Base-by-base conservation (phyloP, 2,888 invertebrate genomes). In the Allophyes oxyacanthae region DNA sequence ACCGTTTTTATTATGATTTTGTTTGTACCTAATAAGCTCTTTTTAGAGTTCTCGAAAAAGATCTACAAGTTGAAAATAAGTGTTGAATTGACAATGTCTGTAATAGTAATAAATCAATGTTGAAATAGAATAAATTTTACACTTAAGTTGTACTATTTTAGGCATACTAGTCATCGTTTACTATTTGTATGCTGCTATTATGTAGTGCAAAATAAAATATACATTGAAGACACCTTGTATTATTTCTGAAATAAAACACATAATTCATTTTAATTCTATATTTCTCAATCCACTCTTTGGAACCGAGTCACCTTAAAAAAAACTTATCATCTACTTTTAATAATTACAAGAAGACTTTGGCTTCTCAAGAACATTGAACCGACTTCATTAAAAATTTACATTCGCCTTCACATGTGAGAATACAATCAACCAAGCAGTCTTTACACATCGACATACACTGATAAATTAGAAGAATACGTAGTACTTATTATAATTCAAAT, bases 311-410 rank as follows among this genome's bases (percentile, higher is more conserved):
- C 72, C 75, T 78, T 80, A 75, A 54, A 85, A 65, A 85, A 78
- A 72, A 78, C 84, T 84, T 74, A 77, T 84, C 4, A 3, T 82
- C 86, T 77, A 71, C 80, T 84, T 89, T 64, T 76, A 78, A 75
- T 82, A 83, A 69, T 77, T 77, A 85, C 83, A 85, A 89, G 92
- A 93, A 93, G 91, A 89, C 91, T 92, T 92, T 91, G 91, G 92
- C 91, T 92, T 87, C 91, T 84, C 72, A 78, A 71, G 75, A 85
- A 84, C 83, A 82, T 83, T 85, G 76, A 87, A 87, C 78, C 79
- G 81, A 81, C 77, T 86, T 82, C 81, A 84, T 83, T 76, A 70
- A 75, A 78, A 77, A 73, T 68, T 69, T 69, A 79, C 72, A 67
- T 64, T 72, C 62, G 45, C 57, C 61, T 64, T 72, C 42, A 53